Conservation (phyloP, 2,888 invertebrate species). For the Oligia latruncula region DNA sequence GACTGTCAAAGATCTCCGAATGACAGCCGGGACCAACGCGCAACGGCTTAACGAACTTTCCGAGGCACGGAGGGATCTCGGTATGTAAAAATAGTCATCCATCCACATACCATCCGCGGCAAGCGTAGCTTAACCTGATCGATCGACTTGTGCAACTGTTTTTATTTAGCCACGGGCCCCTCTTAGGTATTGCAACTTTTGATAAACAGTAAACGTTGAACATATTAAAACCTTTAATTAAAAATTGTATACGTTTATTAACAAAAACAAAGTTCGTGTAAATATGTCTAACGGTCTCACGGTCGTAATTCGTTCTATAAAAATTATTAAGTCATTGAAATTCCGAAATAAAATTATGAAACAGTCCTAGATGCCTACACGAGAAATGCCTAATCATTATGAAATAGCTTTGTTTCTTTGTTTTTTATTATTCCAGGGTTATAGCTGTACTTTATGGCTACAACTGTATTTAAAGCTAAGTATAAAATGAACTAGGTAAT, state of each 20-base stretch:
- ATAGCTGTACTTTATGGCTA: not conserved
- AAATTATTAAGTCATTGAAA: slow-evolving; percentile 53
- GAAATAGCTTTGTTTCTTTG: slow-evolving; percentile 45
- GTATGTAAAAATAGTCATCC: too few species aligned
- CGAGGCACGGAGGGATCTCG: too few species aligned
- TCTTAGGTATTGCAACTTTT: not conserved
- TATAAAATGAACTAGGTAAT: slow-evolving; percentile 2
- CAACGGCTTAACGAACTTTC: too few species aligned
- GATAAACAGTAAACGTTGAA: not conserved
- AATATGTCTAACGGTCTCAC: slow-evolving; percentile 40
- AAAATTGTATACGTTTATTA: not conserved
- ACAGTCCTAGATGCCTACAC: slow-evolving; percentile 51
- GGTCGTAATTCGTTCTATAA: slow-evolving; percentile 19
- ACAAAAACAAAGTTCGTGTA: slow-evolving; percentile 33
- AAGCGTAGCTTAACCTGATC: too few species aligned
- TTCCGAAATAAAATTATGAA: slow-evolving; percentile 46
- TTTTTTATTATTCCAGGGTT: slow-evolving; percentile 36
- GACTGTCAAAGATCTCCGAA: too few species aligned
- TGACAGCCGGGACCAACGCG: too few species aligned
- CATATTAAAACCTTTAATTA: not conserved
- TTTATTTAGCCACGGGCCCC: too few species aligned
- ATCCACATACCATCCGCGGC: too few species aligned
- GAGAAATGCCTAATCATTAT: slow-evolving; percentile 54
- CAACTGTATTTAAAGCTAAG: not conserved
- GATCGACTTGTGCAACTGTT: too few species aligned